Evolutionary conservation across 2,888 invertebrate genomes (phyloP).

Genomic region (Pimpla rufipes): DNA sequence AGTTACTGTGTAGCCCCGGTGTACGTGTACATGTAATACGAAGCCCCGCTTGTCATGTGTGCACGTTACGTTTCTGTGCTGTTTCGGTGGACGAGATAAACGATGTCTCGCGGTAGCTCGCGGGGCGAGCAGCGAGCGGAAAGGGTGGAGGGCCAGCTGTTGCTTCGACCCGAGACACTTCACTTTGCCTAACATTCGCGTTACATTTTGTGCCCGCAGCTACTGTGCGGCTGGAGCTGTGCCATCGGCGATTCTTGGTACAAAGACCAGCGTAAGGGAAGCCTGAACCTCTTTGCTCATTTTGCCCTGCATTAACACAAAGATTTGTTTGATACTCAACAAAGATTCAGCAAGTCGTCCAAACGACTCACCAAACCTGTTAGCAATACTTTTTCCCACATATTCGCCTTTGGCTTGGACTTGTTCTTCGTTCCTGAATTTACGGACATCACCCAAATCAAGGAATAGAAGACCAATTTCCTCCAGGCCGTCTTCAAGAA

Average conservation of each 20-base stretch:
- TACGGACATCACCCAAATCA: too few relatives aligned
- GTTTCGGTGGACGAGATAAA: slow-evolving; percentile 24
- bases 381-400: too few relatives aligned
- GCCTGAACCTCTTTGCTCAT: neutral
- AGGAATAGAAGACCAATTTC: neutral
- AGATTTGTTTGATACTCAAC: neutral
- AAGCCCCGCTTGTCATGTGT: slow-evolving; percentile 11
- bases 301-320: neutral
- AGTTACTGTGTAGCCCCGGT: slow-evolving; percentile 5
- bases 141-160: slow-evolving; percentile 21
- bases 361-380: too few relatives aligned
- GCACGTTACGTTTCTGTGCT: slow-evolving; percentile 10
- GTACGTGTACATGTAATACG: slow-evolving; percentile 13
- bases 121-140: slow-evolving; percentile 3
- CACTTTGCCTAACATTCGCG: slow-evolving; percentile 31
- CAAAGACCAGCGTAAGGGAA: neutral
- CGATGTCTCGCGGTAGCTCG: slow-evolving; percentile 12
- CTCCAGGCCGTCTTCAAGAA: neutral
- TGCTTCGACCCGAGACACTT: slow-evolving; percentile 19
- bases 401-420: too few relatives aligned
- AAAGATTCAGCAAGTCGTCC: too few relatives aligned
- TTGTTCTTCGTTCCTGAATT: too few relatives aligned
- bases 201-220: slow-evolving; percentile 21
- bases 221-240: too few relatives aligned
- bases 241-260: neutral